Evolutionary conservation across 2,797 vertebrate species (phyloP), one percentile per base, ranked within the genome.

Genomic region (Amniataba percoides): DNA sequence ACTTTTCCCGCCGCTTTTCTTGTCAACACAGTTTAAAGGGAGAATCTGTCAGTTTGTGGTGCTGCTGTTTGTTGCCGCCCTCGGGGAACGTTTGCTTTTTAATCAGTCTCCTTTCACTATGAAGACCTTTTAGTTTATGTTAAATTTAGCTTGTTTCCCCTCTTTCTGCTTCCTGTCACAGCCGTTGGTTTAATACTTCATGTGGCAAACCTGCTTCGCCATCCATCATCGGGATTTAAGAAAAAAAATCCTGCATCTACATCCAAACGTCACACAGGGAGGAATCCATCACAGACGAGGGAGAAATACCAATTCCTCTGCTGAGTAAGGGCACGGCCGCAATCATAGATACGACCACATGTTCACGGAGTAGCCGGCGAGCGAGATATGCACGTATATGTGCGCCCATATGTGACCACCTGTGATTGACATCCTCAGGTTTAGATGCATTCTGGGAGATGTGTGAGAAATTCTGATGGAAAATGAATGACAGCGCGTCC

Each of bases 11-110:
- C 66, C 19, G 71, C 58, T 76, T 74, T 74, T 62, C 69, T 63
- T 78, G 82, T 88, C 82, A 69, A 63, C 71, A 55, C 60, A 19
- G 40, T 84, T 83, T 74, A 72, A 77, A 72, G 81, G 65, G 67
- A n/a, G 51, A 77, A 82, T 86, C 74, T 81, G 78, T 92, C 87
- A 83, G 61, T 31, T 71, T 0, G 73, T 7, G 23, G 55, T n/a
- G 49, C 34, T 66, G 74, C 34, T 57, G 78, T 72, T 80, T 67
- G 83, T 78, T 68, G 48, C 72, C 1, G 83, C 81, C 85, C 75
- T 80, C 43, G 0, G 86, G 87, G 82, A 73, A 56, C 59, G 8
- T 53, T 36, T 4, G 55, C 55, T 59, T 76, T 65, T 84, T 89
- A 55, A 23, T 70, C 27, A 43, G 15, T 42, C 77, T 59, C 52